Percentiles rank a stretch among this genome's conserved stretches.
Evolutionary conservation across 92 coral and sea anemone species (phyloP).

Genomic region (Metridium senile): DNA sequence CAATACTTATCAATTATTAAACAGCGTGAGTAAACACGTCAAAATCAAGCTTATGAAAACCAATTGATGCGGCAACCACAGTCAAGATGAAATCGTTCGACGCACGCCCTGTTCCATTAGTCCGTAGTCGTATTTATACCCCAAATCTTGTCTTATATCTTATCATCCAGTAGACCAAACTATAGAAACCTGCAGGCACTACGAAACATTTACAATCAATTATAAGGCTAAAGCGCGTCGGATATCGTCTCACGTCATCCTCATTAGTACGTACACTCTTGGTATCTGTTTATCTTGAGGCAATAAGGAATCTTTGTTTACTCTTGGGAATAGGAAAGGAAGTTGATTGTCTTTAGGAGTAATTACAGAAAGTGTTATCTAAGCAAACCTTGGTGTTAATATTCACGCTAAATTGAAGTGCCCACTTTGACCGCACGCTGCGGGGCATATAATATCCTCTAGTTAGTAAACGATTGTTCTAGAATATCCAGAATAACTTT

Average conservation of each 20-base stretch:
- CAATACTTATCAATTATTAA: not conserved
- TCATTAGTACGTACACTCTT: not conserved
- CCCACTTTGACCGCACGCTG: slow-evolving; percentile 7
- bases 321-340: slow-evolving; percentile 30
- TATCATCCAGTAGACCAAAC: not conserved
- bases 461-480: not conserved
- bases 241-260: slow-evolving; percentile 16
- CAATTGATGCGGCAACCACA: not conserved
- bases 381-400: slow-evolving; percentile 10
- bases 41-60: not conserved
- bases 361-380: slow-evolving; percentile 6
- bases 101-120: not conserved
- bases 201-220: slow-evolving; percentile 13
- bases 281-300: slow-evolving; percentile 15
- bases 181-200: not conserved
- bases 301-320: slow-evolving; percentile 3
- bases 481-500: not conserved
- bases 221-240: slow-evolving; percentile 1
- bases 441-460: not conserved
- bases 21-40: slow-evolving; percentile 8
- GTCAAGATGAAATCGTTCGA: not conserved
- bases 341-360: not conserved
- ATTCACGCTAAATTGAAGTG: slow-evolving; percentile 19
- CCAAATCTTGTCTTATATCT: slow-evolving; percentile 1
- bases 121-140: not conserved